Evolutionary conservation across 2,797 vertebrate genomes (phyloP).

Genomic region (Etheostoma perlongum): DNA sequence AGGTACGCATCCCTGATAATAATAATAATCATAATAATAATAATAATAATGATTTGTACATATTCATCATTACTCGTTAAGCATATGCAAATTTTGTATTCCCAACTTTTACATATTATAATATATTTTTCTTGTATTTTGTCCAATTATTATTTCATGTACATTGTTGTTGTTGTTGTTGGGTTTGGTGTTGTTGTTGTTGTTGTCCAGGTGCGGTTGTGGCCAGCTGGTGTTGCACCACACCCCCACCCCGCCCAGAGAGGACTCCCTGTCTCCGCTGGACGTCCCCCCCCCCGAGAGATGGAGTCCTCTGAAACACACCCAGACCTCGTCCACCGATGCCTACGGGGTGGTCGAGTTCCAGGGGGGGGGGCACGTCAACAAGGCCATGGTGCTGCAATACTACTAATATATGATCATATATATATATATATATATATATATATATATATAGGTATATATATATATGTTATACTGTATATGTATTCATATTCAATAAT

Average conservation of each 20-base stretch:
- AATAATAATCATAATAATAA: no score
- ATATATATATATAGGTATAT: no score
- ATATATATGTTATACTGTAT: no score
- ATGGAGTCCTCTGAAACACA: conserved; percentile 91
- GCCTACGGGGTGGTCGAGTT: conserved; percentile 94
- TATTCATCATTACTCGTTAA: no score
- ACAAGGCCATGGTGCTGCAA: conserved; percentile 89
- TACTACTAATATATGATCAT: no score
- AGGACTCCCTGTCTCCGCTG: conserved; percentile 82
- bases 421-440: no score
- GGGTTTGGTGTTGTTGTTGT: background rate
- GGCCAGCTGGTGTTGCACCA: conserved; percentile 91
- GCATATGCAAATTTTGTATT: no score
- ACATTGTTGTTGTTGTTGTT: background rate
- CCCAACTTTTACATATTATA: no score
- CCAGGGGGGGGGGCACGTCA: conserved; percentile 92
- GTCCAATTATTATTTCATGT: no score
- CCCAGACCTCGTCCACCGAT: conserved; percentile 89
- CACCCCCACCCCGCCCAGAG: conserved; percentile 78
- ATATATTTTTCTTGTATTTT: no score
- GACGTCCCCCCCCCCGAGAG: conserved; percentile 85
- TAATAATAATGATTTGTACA: no score
- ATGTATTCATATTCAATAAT: no score
- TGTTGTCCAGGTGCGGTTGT: conserved; percentile 89
- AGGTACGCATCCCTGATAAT: conserved; percentile 80